Evolutionary conservation across 2,113 vertebrate genomes (phyloP).

Genomic region (Zootoca vivipara): DNA sequence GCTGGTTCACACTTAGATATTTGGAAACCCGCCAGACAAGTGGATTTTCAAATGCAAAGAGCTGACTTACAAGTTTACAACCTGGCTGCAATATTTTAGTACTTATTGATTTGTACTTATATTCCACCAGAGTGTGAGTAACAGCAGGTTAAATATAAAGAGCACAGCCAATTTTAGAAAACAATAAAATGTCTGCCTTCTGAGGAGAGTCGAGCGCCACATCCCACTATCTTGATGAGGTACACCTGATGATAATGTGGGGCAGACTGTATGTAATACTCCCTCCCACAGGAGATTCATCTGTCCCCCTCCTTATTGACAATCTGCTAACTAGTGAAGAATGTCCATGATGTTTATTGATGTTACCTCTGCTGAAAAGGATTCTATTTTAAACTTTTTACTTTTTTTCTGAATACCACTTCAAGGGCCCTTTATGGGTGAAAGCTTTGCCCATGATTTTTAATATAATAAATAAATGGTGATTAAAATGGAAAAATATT

Average conservation of each 20-base stretch:
- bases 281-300: neutral
- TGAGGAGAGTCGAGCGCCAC: no score
- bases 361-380: neutral
- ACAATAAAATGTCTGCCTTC: neutral
- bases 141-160: neutral
- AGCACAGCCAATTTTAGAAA: neutral
- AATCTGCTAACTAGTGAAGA: neutral
- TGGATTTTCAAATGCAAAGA: conserved; percentile 49
- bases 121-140: neutral
- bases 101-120: neutral
- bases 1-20: conserved; percentile 27
- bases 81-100: neutral
- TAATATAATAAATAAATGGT: neutral
- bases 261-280: neutral
- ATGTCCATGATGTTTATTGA: neutral
- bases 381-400: neutral
- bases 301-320: neutral
- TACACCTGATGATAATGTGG: neutral
- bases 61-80: conserved; percentile 19
- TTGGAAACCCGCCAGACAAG: conserved; percentile 48
- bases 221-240: neutral
- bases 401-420: neutral
- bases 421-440: neutral
- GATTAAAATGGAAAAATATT: neutral
- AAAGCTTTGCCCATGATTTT: neutral